phyloP scores from a whole-genome alignment of 1,140 invertebrate species.

The Uloborus diversus region DNA sequence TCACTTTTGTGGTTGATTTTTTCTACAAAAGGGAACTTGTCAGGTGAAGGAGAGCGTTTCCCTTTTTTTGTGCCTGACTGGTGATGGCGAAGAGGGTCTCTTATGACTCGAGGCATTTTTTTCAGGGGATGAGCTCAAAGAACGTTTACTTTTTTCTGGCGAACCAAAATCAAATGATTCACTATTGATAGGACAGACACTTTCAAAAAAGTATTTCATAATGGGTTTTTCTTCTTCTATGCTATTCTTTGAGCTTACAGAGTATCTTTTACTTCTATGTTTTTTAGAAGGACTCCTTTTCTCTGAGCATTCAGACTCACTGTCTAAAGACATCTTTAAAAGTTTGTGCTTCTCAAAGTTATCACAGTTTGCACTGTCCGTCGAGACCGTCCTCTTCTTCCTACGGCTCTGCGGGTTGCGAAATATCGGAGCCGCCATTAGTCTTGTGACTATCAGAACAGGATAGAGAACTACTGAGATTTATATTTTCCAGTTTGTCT shows the following conservation, averaged over 20 bases:
- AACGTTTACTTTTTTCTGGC: slow-evolving; percentile 21
- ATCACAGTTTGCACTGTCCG: slow-evolving; percentile 22
- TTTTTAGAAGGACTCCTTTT: slow-evolving; percentile 22
- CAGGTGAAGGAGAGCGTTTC: too few relatives aligned
- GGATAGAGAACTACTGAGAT: slow-evolving; percentile 18
- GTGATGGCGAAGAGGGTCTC: too few relatives aligned
- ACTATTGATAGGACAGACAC: slow-evolving; percentile 6
- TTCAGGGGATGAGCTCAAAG: too few relatives aligned
- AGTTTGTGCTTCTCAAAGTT: slow-evolving; percentile 14
- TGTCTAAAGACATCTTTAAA: neutral
- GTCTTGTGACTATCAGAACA: slow-evolving; percentile 5
- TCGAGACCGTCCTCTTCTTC: neutral
- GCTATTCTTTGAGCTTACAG: neutral
- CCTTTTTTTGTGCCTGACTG: too few relatives aligned
- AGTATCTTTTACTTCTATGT: neutral
- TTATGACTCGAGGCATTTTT: too few relatives aligned
- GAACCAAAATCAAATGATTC: neutral
- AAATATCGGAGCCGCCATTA: neutral
- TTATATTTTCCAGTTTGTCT: neutral
- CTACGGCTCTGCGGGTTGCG: neutral
- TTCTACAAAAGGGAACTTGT: too few relatives aligned
- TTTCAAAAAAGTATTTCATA: slow-evolving; percentile 56
- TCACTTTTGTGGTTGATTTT: neutral
- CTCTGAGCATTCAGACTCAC: neutral
- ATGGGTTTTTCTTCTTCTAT: slow-evolving; percentile 45